Conservation (phyloP, 2,113 vertebrate genomes). For the Vireo altiloquus region DNA sequence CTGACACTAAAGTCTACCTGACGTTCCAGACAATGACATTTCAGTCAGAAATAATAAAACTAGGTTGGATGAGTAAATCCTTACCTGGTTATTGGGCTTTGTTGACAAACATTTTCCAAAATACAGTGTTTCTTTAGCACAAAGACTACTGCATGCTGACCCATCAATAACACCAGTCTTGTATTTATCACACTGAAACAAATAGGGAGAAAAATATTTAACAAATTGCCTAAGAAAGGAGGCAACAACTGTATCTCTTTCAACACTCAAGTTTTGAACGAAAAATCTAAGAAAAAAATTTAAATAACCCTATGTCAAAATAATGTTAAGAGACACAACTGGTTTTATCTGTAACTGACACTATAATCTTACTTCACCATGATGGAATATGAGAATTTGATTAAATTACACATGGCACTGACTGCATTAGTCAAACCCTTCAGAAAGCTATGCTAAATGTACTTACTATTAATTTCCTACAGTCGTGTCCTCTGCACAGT, state of each 20-base stretch:
- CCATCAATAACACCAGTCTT: slow-evolving; percentile 92
- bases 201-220: neutral
- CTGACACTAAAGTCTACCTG: neutral
- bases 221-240: neutral
- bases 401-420: neutral
- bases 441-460: neutral
- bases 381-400: neutral
- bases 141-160: slow-evolving; percentile 93
- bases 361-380: neutral
- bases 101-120: slow-evolving; percentile 93
- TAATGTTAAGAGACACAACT: neutral
- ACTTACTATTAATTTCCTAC: slow-evolving; percentile 94
- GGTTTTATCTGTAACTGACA: neutral
- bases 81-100: slow-evolving; percentile 90
- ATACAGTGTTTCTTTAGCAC: slow-evolving; percentile 91
- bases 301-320: neutral
- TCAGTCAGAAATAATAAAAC: neutral
- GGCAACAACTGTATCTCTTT: neutral
- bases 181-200: slow-evolving; percentile 91
- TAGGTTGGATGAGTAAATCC: neutral
- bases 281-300: neutral
- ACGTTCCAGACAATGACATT: neutral
- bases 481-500: slow-evolving; percentile 93
- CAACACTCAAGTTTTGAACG: neutral
- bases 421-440: neutral